Evolutionary conservation across 1,140 invertebrate genomes (phyloP), one percentile per base, ranked within the genome.

Genomic region (Drosophila chauvacae): DNA sequence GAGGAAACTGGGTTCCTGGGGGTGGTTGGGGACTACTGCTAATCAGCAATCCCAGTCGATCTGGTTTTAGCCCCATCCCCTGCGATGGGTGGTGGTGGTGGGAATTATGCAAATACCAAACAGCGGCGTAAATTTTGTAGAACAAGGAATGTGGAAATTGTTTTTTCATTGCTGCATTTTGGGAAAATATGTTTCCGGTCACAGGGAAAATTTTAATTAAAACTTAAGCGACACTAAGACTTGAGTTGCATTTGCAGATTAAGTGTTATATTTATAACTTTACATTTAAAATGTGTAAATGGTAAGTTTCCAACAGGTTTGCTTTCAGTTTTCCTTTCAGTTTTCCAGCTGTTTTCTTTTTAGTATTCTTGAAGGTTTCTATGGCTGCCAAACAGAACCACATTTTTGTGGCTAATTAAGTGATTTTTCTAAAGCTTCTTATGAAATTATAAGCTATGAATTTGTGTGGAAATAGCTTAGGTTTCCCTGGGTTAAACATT

Each of bases 121-220:
- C 28, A 48, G 35, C 45, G 23, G 63, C 39, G 63, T 55, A 70
- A 37, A 53, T 70, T 68, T 55, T 45, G 47, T 55, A 39, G 26
- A 45, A 20, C 48, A 72, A 50, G 70, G 53, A 72, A 73, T 73
- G 45, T 73, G 68, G 39, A 73, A 72, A 73, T 72, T 72, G 55
- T 73, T 72, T 73, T 73, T 72, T 73, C 70, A 73, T 73, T 73
- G 70, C 70, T 73, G 70, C 70, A 73, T 72, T 72, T 72, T 60
- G 35, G 10, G 4, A 48, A 73, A 73, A 73, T 73, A 73, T 73
- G 70, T 60, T 73, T 4, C 37, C n/a, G 20, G 44, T 59, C 55
- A 30, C 23, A 50, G 7, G 0, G 18, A 23, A 66, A 72, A 60
- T 60, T 73, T 72, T 73, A 72, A 72, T 60, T 72, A 72, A 72